These are phyloP conservation scores for Hyphantria cunea DNA, from an alignment of 1,140 invertebrate genomes.

Conservation along the genomic window DNA sequence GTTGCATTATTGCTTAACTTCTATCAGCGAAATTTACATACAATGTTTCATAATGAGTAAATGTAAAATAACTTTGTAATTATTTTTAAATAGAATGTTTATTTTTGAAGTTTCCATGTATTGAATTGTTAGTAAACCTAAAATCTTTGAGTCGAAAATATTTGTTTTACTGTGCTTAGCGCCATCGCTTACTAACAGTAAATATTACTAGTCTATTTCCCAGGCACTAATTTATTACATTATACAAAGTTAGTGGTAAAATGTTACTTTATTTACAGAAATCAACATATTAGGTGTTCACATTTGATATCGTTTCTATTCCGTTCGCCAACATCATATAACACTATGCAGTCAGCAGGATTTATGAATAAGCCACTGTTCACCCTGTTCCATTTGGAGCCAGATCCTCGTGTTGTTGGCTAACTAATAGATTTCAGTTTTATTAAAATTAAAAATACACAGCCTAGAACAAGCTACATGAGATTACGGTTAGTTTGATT, in stretches of 20 bases:
- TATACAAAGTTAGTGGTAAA: too few relatives aligned
- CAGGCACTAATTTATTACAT: too few relatives aligned
- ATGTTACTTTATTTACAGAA: too few relatives aligned
- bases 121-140: too few relatives aligned
- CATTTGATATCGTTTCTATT: constrained; percentile 26
- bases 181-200: too few relatives aligned
- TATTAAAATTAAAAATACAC: constrained; percentile 44
- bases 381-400: constrained; percentile 58
- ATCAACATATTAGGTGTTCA: background rate
- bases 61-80: too few relatives aligned
- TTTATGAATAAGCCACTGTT: constrained; percentile 63
- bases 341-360: constrained; percentile 54
- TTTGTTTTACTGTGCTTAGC: too few relatives aligned
- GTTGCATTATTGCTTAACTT: background rate
- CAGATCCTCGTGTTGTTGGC: constrained; percentile 46
- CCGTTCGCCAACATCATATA: constrained; percentile 28
- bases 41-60: too few relatives aligned
- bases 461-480: background rate
- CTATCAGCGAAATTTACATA: background rate
- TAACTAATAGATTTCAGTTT: constrained; percentile 45
- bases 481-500: background rate
- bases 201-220: too few relatives aligned
- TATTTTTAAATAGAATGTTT: too few relatives aligned
- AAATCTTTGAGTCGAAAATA: too few relatives aligned
- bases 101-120: too few relatives aligned